Evolutionary conservation across 2,113 vertebrate species (phyloP).

Genomic region (Anolis carolinensis): DNA sequence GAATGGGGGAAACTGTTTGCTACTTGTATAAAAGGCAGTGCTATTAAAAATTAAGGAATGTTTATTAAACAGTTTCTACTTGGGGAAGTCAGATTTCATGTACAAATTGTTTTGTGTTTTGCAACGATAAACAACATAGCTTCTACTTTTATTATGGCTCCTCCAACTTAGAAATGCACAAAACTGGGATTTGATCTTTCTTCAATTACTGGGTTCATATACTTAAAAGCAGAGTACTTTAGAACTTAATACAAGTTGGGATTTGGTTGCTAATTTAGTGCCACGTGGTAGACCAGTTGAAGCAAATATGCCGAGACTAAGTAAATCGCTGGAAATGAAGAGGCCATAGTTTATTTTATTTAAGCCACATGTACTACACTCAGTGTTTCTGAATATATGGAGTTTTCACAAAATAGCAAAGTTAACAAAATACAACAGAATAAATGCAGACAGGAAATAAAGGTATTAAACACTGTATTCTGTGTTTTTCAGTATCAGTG

Average conservation of each 20-base stretch:
- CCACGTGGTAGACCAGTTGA: slow-evolving; percentile 26
- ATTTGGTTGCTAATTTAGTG: background rate
- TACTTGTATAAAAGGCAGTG: background rate
- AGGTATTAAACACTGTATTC: background rate
- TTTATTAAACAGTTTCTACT: background rate
- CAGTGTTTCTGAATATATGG: background rate
- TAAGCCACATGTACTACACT: background rate
- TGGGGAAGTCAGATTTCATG: background rate
- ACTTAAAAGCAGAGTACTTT: background rate
- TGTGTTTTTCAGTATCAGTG: background rate
- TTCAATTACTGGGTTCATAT: background rate
- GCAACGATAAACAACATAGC: background rate
- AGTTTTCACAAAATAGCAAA: background rate
- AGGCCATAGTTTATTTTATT: accelerated
- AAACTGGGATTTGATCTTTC: background rate
- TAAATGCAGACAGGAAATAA: background rate
- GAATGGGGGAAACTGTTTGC: too few species aligned
- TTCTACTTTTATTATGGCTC: background rate
- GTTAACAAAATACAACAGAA: background rate
- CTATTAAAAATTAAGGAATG: background rate
- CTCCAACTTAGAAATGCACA: background rate
- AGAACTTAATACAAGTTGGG: background rate
- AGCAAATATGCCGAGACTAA: slow-evolving; percentile 2
- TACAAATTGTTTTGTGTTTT: background rate
- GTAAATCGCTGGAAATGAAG: slow-evolving; percentile 25